phyloP scores from a whole-genome alignment of 1,140 invertebrate species.

The Brevipalpus yothersi region DNA sequence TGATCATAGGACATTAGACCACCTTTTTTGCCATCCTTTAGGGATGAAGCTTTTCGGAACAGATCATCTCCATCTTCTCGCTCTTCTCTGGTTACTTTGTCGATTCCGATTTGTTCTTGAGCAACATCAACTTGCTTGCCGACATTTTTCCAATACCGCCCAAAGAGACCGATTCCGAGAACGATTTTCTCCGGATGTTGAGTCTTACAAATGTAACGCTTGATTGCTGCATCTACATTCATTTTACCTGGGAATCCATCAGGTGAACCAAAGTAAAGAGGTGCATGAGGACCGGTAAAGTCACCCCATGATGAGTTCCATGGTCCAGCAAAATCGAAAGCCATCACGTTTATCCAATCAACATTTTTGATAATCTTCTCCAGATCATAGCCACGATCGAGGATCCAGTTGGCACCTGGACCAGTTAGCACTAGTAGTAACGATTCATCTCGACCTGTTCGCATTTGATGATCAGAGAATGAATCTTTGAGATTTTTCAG shows the following conservation, averaged over 20 bases:
- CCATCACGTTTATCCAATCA: constrained; percentile 18
- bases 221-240: constrained; percentile 18
- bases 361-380: constrained; percentile 13
- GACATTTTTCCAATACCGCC: constrained; percentile 17
- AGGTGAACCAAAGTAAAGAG: constrained; percentile 16
- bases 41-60: neutral
- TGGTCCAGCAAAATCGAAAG: constrained; percentile 16
- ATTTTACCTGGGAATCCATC: constrained; percentile 16
- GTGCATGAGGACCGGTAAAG: constrained; percentile 16
- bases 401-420: constrained; percentile 17
- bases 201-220: constrained; percentile 16
- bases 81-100: constrained; percentile 2
- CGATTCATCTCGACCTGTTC: neutral
- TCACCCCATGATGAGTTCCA: constrained; percentile 16
- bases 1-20: neutral
- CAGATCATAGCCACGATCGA: constrained; percentile 17
- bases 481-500: constrained; percentile 5
- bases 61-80: neutral
- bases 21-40: neutral
- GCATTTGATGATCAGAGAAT: neutral
- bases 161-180: constrained; percentile 18
- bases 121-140: constrained; percentile 14
- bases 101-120: constrained; percentile 16
- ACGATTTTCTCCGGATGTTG: constrained; percentile 14
- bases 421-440: constrained; percentile 7